Conservation (phyloP, 64 coral and sea anemone species). For the Trachythela sp. region DNA sequence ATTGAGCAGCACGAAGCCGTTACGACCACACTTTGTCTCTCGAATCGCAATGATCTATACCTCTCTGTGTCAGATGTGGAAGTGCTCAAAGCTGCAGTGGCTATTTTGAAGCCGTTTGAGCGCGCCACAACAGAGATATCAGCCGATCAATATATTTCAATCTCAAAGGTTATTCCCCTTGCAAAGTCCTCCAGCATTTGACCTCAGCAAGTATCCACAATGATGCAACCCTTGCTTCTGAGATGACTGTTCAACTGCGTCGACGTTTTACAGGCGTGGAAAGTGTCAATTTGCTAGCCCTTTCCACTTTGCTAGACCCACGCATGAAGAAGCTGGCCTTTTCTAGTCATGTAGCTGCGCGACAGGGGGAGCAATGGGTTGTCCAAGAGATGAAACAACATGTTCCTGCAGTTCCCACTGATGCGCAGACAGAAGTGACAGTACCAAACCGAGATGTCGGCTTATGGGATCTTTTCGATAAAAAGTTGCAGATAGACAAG, state of each 20-base stretch:
- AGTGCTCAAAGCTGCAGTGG: neutral
- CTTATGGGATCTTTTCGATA: conserved; percentile 32
- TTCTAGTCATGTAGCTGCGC: neutral
- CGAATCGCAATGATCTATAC: conserved; percentile 18
- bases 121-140: conserved; percentile 4
- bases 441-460: neutral
- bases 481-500: conserved; percentile 15
- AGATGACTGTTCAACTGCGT: conserved; percentile 12
- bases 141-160: neutral
- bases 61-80: conserved; percentile 12
- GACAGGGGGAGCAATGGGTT: conserved; percentile 4
- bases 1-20: conserved; percentile 20
- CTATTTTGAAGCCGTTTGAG: conserved; percentile 29
- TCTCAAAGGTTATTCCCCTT: conserved; percentile 27
- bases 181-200: conserved; percentile 24
- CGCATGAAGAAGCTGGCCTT: conserved; percentile 37
- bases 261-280: neutral
- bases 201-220: neutral
- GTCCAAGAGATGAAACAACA: neutral
- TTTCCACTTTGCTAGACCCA: conserved; percentile 29
- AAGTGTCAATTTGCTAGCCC: neutral
- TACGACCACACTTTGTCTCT: conserved; percentile 28
- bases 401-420: conserved; percentile 4
- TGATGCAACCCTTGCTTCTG: neutral
- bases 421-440: neutral